Evolutionary conservation across 2,113 vertebrate genomes (phyloP).

Genomic region (Sceloporus undulatus): DNA sequence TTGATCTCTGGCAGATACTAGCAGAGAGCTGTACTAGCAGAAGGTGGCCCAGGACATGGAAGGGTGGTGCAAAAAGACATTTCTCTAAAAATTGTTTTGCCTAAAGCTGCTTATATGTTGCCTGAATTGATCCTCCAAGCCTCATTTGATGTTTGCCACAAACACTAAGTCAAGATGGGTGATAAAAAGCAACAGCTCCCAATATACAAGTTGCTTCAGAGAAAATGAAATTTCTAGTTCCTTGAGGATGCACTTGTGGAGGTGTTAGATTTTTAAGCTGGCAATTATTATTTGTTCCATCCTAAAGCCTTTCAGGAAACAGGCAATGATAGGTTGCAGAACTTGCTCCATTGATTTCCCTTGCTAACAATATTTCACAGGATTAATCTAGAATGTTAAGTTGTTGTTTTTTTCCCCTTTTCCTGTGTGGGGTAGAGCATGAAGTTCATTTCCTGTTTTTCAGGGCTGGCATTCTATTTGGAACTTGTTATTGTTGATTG

Average conservation of each 20-base stretch:
- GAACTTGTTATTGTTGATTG: too few species aligned
- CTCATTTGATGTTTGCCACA: background rate
- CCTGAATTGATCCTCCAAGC: constrained; percentile 14
- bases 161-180: background rate
- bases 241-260: constrained; percentile 10
- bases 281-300: constrained; percentile 4
- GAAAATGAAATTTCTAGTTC: constrained; percentile 23
- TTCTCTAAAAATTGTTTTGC: background rate
- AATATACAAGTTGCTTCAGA: background rate
- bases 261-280: constrained; percentile 8
- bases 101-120: background rate
- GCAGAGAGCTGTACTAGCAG: background rate
- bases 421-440: background rate
- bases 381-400: background rate
- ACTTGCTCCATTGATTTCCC: background rate
- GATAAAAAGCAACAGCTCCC: background rate
- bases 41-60: background rate
- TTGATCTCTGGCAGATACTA: background rate
- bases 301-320: background rate
- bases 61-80: background rate
- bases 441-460: background rate
- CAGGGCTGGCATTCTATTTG: background rate
- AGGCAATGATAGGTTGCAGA: background rate
- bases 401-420: background rate
- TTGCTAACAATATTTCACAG: constrained; percentile 4